These are phyloP conservation scores for Synergus laeviventris DNA, from an alignment of 2,888 invertebrate genomes.

Conservation along the genomic window DNA sequence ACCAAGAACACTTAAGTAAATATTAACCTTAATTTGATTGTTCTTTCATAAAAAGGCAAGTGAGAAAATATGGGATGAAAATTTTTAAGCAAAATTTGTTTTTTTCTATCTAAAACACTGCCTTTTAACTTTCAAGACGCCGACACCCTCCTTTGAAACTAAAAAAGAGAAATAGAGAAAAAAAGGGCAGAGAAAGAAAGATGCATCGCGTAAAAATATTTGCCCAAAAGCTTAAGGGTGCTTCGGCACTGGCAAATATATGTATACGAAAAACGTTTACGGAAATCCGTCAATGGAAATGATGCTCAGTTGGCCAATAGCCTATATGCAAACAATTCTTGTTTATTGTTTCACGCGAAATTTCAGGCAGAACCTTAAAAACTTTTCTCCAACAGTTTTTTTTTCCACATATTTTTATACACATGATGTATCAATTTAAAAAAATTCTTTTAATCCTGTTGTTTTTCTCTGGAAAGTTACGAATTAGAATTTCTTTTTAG, in stretches of 20 bases:
- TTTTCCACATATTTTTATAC: neutral
- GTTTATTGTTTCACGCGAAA: slow-evolving; percentile 28
- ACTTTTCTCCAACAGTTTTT: neutral
- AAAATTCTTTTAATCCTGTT: neutral
- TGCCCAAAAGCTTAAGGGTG: slow-evolving; percentile 36
- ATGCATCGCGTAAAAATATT: slow-evolving; percentile 24
- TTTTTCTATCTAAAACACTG: slow-evolving; percentile 15
- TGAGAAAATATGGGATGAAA: slow-evolving; percentile 22
- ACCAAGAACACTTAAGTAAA: neutral
- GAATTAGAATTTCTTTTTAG: too few species aligned
- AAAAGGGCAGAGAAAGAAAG: neutral
- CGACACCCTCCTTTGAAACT: neutral
- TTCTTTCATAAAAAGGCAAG: neutral
- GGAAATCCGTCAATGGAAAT: slow-evolving; percentile 49
- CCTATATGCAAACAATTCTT: slow-evolving; percentile 59
- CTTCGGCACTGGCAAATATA: slow-evolving; percentile 27
- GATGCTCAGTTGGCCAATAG: slow-evolving; percentile 49
- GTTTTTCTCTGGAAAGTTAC: neutral
- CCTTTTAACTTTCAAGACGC: slow-evolving; percentile 22
- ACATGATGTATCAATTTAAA: neutral
- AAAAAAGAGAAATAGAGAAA: slow-evolving; percentile 24
- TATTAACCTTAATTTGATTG: neutral
- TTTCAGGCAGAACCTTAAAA: neutral
- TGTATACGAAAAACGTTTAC: slow-evolving; percentile 12
- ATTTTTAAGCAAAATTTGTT: slow-evolving; percentile 30